Evolutionary conservation across 53 echinoderm and acorn worm genomes (phyloP).

Genomic region (Zoroaster sp.): DNA sequence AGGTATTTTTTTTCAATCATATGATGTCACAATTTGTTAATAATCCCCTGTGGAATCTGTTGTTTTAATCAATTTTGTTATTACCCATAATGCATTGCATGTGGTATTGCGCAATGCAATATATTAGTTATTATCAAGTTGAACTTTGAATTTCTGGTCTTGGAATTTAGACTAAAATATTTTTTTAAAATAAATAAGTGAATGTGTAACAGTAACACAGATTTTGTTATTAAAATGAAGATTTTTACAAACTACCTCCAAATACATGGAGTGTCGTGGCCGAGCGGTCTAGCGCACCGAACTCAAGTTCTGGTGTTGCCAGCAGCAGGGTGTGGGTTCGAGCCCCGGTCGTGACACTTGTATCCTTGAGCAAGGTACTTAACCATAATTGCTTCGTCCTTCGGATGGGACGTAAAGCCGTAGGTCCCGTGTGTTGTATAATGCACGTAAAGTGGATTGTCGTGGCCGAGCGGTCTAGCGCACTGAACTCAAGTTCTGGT

Average conservation of each 20-base stretch:
- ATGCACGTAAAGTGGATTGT: too few relatives aligned
- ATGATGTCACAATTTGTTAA: background rate
- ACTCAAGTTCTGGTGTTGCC: too few relatives aligned
- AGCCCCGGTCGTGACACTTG: too few relatives aligned
- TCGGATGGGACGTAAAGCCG: too few relatives aligned
- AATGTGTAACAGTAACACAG: background rate
- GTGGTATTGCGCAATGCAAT: background rate
- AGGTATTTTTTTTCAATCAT: background rate
- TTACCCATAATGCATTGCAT: constrained; percentile 1
- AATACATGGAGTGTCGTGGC: background rate
- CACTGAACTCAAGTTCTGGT: too few relatives aligned
- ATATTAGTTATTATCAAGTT: background rate
- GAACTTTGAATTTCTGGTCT: background rate
- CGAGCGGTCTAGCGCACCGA: too few relatives aligned
- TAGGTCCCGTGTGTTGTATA: too few relatives aligned
- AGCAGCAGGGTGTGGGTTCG: too few relatives aligned
- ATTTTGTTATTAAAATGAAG: background rate
- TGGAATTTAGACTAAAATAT: background rate
- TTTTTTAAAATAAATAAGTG: background rate
- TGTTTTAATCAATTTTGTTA: background rate
- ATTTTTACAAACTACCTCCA: background rate
- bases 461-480: too few relatives aligned
- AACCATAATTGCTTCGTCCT: too few relatives aligned
- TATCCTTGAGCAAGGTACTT: too few relatives aligned
- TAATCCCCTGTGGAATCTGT: background rate